Conservation (phyloP, 2,797 vertebrate genomes). For the Merluccius polli region DNA sequence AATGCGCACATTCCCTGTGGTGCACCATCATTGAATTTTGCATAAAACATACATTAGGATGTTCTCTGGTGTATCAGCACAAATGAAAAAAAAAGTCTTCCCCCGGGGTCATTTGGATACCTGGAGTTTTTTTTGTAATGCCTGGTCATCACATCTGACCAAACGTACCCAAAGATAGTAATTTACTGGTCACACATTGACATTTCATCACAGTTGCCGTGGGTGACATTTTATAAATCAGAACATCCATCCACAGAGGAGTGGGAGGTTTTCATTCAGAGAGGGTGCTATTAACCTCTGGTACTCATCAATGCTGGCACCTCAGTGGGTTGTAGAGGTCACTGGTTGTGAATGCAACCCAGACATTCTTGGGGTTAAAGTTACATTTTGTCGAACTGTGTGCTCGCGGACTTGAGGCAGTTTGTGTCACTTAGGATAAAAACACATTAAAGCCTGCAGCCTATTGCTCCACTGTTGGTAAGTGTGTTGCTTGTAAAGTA, state of each 20-base stretch:
- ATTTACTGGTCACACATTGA: background rate
- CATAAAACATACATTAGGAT: background rate
- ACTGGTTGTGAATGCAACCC: background rate
- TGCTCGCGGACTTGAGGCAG: background rate
- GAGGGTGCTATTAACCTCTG: background rate
- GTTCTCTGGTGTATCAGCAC: background rate
- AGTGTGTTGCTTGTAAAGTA: background rate
- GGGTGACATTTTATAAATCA: background rate
- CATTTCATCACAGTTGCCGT: background rate
- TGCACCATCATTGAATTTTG: too few relatives aligned
- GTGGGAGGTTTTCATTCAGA: background rate
- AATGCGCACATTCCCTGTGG: too few relatives aligned
- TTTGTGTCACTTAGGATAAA: background rate
- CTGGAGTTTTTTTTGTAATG: background rate
- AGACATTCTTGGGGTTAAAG: background rate
- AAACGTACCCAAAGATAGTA: background rate
- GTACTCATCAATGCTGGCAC: background rate
- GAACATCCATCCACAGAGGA: background rate
- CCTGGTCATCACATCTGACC: background rate
- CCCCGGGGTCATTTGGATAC: background rate
- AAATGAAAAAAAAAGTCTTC: background rate
- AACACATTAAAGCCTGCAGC: background rate
- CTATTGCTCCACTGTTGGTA: background rate
- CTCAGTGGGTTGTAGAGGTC: background rate
- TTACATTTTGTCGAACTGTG: background rate